Evolutionary conservation across 2,113 vertebrate genomes (phyloP).

Genomic region (Phyllostomus discolor): DNA sequence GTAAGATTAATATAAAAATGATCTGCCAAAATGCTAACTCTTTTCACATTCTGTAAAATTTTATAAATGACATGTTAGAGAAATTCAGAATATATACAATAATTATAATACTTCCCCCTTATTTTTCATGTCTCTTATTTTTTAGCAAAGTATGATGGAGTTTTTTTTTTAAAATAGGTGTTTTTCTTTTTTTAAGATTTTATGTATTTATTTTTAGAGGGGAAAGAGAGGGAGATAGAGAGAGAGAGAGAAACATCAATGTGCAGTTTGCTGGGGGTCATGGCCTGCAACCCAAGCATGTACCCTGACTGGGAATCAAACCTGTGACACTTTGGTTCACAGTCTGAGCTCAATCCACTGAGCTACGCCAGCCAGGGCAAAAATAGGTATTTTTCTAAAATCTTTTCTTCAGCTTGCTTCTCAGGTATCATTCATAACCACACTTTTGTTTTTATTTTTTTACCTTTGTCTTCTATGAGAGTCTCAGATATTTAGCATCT

Average conservation of each 20-base stretch:
- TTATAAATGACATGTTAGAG: not conserved
- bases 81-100: slow-evolving; percentile 38
- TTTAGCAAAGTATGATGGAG: not conserved
- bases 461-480: not conserved
- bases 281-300: too few relatives aligned
- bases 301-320: too few relatives aligned
- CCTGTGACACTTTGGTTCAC: too few relatives aligned
- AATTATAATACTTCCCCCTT: not conserved
- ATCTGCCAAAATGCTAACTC: slow-evolving; percentile 25
- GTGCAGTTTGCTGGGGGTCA: too few relatives aligned
- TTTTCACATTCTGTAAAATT: slow-evolving; percentile 45
- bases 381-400: not conserved
- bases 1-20: slow-evolving; percentile 27
- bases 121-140: not conserved
- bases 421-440: not conserved
- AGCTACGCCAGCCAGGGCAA: too few relatives aligned
- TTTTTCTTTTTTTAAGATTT: not conserved
- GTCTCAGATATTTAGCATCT: not conserved
- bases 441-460: not conserved
- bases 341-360: too few relatives aligned
- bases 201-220: too few relatives aligned
- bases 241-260: too few relatives aligned
- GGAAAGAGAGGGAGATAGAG: too few relatives aligned
- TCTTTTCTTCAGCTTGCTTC: not conserved
- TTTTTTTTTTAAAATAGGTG: not conserved